Conservation (phyloP, 2,113 vertebrate species). For the Trogon surrucura region DNA sequence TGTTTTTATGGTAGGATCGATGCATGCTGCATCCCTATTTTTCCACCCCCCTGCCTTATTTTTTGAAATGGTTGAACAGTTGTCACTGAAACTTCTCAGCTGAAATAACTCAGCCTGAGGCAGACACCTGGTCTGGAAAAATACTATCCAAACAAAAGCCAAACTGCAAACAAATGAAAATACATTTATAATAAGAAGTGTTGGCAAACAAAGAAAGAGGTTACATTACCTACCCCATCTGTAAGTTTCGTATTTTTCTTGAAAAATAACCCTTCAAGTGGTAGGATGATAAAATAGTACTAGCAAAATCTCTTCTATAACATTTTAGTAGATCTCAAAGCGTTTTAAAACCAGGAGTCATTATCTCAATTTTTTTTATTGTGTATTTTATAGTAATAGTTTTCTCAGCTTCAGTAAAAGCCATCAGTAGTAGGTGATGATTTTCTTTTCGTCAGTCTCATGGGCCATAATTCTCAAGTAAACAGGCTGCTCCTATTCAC, state of each 20-base stretch:
- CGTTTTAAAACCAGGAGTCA: constrained; percentile 39
- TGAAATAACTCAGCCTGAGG: background rate
- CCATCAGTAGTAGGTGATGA: constrained; percentile 32
- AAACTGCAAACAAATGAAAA: background rate
- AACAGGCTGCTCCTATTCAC: constrained; percentile 39
- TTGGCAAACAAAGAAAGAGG: background rate
- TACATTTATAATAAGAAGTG: background rate
- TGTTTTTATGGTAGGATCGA: background rate
- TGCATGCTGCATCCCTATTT: background rate
- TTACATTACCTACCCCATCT: background rate
- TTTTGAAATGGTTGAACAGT: background rate
- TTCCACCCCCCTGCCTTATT: background rate
- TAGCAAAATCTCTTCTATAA: background rate
- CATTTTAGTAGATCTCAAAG: constrained; percentile 2
- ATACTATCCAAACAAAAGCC: background rate
- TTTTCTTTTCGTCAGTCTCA: constrained; percentile 42
- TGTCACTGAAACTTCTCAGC: background rate
- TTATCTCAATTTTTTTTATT: constrained; percentile 4
- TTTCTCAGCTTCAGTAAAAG: constrained; percentile 41
- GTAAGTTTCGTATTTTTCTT: background rate
- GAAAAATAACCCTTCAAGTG: background rate
- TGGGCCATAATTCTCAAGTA: constrained; percentile 33
- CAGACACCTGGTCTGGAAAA: constrained; percentile 11
- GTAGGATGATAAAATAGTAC: background rate
- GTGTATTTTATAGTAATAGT: constrained; percentile 34